Percentiles rank a stretch among this genome's conserved stretches.
Evolutionary conservation across 2,113 vertebrate species (phyloP).

Genomic region (Scytalopus superciliaris): DNA sequence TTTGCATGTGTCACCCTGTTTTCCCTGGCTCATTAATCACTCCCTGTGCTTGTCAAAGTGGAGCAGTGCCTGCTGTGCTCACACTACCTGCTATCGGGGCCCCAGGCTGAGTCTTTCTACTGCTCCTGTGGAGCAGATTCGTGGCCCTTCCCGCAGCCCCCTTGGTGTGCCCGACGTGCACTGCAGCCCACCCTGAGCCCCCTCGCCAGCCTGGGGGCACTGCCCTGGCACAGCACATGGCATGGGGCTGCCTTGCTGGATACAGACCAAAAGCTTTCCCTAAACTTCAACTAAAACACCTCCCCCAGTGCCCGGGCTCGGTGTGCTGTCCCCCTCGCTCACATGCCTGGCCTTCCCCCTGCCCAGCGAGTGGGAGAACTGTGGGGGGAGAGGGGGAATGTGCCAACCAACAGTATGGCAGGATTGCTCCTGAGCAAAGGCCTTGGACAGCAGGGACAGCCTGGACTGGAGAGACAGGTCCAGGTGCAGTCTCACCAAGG

Average conservation of each 20-base stretch:
- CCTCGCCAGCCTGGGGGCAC: not conserved
- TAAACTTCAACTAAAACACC: not conserved
- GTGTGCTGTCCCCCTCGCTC: not conserved
- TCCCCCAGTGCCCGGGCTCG: not conserved
- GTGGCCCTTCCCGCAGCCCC: not conserved
- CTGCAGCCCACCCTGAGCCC: not conserved
- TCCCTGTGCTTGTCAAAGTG: constrained; percentile 53
- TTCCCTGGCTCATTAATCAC: constrained; percentile 68
- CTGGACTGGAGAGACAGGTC: not conserved
- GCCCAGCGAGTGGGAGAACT: not conserved
- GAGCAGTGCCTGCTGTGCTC: constrained; percentile 46
- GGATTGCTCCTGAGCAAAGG: not conserved
- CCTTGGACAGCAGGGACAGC: not conserved
- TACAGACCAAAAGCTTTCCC: not conserved
- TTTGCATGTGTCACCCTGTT: constrained; percentile 66
- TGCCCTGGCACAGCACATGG: not conserved
- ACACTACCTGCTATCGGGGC: constrained; percentile 10
- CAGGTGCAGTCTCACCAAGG: not conserved
- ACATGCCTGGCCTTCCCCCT: not conserved
- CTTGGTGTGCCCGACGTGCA: rapidly evolving
- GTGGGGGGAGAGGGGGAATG: not conserved
- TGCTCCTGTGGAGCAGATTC: not conserved
- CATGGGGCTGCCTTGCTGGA: not conserved
- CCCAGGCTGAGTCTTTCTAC: not conserved
- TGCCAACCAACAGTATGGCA: not conserved